Base-by-base conservation (phyloP, 2,113 vertebrate genomes). In the Halichoerus grypus region DNA sequence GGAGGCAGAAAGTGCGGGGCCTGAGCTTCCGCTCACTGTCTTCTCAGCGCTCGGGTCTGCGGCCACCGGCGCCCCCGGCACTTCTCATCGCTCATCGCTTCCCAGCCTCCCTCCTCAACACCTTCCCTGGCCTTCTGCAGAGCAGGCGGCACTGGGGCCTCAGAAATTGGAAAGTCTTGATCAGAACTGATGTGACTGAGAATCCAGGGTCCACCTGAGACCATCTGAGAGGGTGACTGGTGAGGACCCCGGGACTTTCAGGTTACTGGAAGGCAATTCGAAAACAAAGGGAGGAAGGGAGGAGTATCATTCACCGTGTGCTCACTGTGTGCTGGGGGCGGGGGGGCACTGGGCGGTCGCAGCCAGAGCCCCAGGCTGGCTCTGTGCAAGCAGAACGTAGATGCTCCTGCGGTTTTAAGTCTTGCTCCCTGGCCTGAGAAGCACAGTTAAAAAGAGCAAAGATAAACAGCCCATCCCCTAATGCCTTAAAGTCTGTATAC, bases 41-140 rank as follows among this genome's bases (percentile, higher is more conserved):
- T 36, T 26, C 33, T 1, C 1, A 33, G 82, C 18, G 33, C 33
- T 26, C 3, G 26, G 36, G 8, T 18, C 13, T 9, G 42, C 1
- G 4, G 59, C 0, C 1, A 4, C 1, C 24, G 1, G 4, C 0
- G 0, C 0, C n/a, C 18, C 6, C 7, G 46, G 0, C 0, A 21
- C 26, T 36, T 42, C 36, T 36, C 36, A 36, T 36, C 36, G 1
- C 63, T 19, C 5, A 0, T 13, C 1, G 5, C 21, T 2, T 31
- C 46, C 24, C 13, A 2, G 31, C 19, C 1, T 9, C 31, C 39
- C 28, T 51, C 39, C 28, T 51, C 76, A 28, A 4, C 72, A 76
- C 39, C 72, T 11, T 28, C 72, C 3, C 65, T 5, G 3, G 61
- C 0, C 42, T 28, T 76, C 72, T 2, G 39, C 42, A 28, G 42